These are phyloP conservation scores for Typhlichthys eigenmanni DNA, from an alignment of 2,797 vertebrate species.

Conservation along the genomic window DNA sequence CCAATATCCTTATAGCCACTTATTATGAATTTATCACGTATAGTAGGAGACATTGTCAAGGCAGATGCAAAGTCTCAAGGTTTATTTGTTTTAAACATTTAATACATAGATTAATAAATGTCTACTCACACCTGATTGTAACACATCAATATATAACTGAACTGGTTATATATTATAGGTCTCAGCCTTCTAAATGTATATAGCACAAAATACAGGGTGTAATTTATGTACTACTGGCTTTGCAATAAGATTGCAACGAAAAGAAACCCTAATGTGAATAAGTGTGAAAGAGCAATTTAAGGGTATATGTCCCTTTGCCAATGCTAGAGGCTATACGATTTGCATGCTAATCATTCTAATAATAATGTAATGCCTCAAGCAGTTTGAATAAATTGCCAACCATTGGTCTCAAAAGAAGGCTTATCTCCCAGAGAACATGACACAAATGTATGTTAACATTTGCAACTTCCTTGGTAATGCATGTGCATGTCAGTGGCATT, in stretches of 20 bases:
- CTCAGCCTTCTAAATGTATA: conserved; percentile 51
- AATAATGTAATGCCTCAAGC: conserved; percentile 82
- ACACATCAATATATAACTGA: background rate
- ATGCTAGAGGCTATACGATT: conserved; percentile 79
- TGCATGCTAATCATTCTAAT: conserved; percentile 86
- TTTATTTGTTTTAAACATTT: conserved; percentile 14
- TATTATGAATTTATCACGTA: conserved; percentile 48
- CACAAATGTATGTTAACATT: conserved; percentile 74
- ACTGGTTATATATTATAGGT: conserved; percentile 18
- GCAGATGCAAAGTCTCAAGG: conserved; percentile 47
- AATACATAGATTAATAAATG: background rate
- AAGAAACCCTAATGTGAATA: conserved; percentile 78
- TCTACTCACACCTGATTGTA: background rate
- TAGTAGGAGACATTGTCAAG: conserved; percentile 56
- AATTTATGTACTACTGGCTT: conserved; percentile 74
- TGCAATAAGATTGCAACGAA: conserved; percentile 79
- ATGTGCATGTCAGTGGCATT: conserved; percentile 55
- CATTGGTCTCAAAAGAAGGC: conserved; percentile 75
- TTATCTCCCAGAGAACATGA: conserved; percentile 75
- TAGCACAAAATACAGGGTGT: conserved; percentile 57
- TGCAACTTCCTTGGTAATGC: conserved; percentile 72
- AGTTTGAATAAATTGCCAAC: conserved; percentile 77
- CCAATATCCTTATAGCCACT: conserved; percentile 62
- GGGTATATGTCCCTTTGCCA: conserved; percentile 76
- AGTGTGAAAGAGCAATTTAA: conserved; percentile 83